A percentile compares a stretch with the other conserved stretches of the same genome.
phyloP scores from a whole-genome alignment of 2,797 vertebrate genomes.

The Anguilla obscura region DNA sequence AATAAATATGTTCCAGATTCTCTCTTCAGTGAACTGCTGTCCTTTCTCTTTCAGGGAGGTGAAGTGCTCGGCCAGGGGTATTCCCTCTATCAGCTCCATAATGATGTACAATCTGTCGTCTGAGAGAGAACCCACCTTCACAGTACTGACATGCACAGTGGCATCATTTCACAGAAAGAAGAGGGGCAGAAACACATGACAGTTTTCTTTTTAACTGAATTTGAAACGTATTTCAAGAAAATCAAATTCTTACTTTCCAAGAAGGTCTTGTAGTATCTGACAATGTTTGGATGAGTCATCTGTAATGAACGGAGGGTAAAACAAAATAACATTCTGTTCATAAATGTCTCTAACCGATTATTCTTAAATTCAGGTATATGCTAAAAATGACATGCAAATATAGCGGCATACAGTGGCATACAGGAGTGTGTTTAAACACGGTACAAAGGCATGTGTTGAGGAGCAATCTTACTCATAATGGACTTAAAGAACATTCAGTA shows the following conservation, averaged over 20 bases:
- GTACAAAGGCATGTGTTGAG: neutral
- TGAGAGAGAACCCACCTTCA: slow-evolving; percentile 45
- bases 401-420: neutral
- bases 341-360: neutral
- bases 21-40: slow-evolving; percentile 81
- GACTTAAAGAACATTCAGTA: neutral
- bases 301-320: slow-evolving; percentile 57
- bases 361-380: neutral
- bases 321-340: neutral
- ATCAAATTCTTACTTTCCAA: slow-evolving; percentile 79
- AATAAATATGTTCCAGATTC: slow-evolving; percentile 89
- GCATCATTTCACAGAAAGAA: neutral
- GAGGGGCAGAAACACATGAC: neutral
- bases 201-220: neutral
- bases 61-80: slow-evolving; percentile 80
- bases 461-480: neutral
- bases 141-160: neutral
- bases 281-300: slow-evolving; percentile 88
- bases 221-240: neutral
- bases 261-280: slow-evolving; percentile 90
- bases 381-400: neutral
- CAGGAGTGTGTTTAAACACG: neutral
- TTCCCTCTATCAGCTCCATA: slow-evolving; percentile 89
- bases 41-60: slow-evolving; percentile 86
- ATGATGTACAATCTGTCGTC: slow-evolving; percentile 86